Percentiles rank a stretch among this genome's conserved stretches.
Conservation (phyloP, 1,140 invertebrate genomes). For the Sycophaga agraensis region DNA sequence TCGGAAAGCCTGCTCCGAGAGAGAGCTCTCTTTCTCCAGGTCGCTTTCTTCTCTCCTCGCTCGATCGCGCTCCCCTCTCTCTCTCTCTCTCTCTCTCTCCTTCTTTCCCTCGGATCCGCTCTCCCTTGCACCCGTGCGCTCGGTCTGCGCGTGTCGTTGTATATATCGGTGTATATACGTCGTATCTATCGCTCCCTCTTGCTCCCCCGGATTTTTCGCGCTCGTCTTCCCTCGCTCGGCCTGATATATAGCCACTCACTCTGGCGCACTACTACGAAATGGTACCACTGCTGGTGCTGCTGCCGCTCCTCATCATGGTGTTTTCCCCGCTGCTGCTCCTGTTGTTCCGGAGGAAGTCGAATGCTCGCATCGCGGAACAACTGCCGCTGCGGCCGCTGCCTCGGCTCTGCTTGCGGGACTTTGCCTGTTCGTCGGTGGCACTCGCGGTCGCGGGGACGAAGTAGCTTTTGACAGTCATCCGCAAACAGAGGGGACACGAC, state of each 20-base stretch:
- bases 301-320: background rate
- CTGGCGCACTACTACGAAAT: conserved; percentile 11
- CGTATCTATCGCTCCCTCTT: background rate
- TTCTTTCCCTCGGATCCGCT: background rate
- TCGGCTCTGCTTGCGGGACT: background rate
- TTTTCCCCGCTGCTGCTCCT: background rate
- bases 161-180: background rate
- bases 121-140: too few relatives aligned
- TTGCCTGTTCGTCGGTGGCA: too few relatives aligned
- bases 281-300: background rate
- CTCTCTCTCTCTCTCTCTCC: background rate
- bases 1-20: background rate
- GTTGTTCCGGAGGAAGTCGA: conserved; percentile 21
- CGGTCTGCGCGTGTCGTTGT: background rate
- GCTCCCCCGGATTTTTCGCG: background rate
- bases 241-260: background rate
- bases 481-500: conserved; percentile 37
- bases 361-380: conserved; percentile 23
- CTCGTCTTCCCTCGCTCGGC: background rate
- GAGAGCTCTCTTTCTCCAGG: conserved; percentile 12
- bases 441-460: background rate
- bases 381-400: background rate
- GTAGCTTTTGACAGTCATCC: conserved; percentile 51
- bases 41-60: conserved; percentile 25
- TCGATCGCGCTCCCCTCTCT: conserved; percentile 7